Evolutionary conservation across 1,140 invertebrate genomes (phyloP), one percentile per base, ranked within the genome.

Genomic region (Papilio polyxenes): DNA sequence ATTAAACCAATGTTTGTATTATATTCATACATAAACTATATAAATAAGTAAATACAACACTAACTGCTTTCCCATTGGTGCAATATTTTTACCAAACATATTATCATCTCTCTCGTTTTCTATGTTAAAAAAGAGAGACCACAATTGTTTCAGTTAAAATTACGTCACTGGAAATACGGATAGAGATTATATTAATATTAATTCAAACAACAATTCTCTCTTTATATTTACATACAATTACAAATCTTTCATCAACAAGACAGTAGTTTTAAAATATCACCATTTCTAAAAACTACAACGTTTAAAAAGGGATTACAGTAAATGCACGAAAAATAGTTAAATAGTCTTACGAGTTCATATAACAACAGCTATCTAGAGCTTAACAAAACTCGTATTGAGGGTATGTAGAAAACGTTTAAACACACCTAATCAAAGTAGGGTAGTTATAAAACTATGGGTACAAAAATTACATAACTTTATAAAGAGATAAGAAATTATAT

Each of bases 261-360:
- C 89, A 92, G 90, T 92, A 92, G 89, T 89, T 91, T 85, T 88
- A 89, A 91, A 92, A 92, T 94, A 93, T 94, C 92, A 94, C 92
- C 89, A 85, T 87, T 87, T 90, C 89, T 90, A 92, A 88, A 90
- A 85, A 92, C 88, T 81, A 91, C 90, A 92, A 91, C 88, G 90
- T 88, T 93, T 72, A 72, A 94, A 90, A 92, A 94, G 90, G 91
- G 90, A 91, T 94, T 93, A 92, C 92, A 94, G 92, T 94, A 94
- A 93, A 94, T 93, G 92, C 92, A 92, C 92, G 90, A 94, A 94
- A 94, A 94, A 94, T 94, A 94, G 90, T 92, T 88, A 90, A 88
- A 87, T 91, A 93, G 91, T 92, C 89, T 92, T 89, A 86, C 87
- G 82, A 90, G 85, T 89, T 89, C 56, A 87, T 87, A 83, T 90